Base-by-base conservation (phyloP, 2,797 vertebrate genomes). In the Luscinia luscinia region DNA sequence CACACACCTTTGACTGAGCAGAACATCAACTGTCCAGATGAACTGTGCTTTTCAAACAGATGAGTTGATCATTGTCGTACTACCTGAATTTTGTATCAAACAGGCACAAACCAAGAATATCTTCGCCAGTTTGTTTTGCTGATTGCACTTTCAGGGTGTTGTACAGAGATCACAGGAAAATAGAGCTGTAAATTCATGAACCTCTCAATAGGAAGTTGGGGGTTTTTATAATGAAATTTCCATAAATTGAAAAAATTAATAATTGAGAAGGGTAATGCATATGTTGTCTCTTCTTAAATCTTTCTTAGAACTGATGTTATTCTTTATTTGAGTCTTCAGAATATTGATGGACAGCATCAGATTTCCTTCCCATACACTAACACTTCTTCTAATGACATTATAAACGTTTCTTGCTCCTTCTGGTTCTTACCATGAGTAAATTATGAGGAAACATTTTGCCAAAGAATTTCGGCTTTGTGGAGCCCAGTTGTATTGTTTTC, bases 281-380 rank as follows among this genome's bases (percentile, higher is more conserved):
- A 17, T 34, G 28, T 74, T 87, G 67, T 87, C 75, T 91, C 90
- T 92, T 95, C 81, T 95, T 90, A 95, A 94, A 94, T 92, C 87
- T 94, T 85, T 93, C 89, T 85, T 46, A 89, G 55, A 93, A 75
- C 26, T 89, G 46, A 54, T 4, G 1, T 69, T 49, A 32, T 62
- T 75, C 40, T 75, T 81, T 43, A 59, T 19, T 13, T 41, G 20
- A 78, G 15, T 55, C 32, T 72, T 82, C 79, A 40, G 61, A 73
- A 62, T 63, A 79, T 13, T 58, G 66, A n/a, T 90, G 40, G 15
- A 77, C 68, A 67, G 22, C 36, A 32, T 87, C 45, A 51, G 5
- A 17, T 70, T 87, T 92, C n/a, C 75, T 72, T 83, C 13, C 38
- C 15, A 3, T 80, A n/a, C 40, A n/a, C 13, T 77, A 83, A 30